Evolutionary conservation across 2,113 vertebrate species (phyloP), one percentile per base, ranked within the genome.

Genomic region (Heterotis niloticus): DNA sequence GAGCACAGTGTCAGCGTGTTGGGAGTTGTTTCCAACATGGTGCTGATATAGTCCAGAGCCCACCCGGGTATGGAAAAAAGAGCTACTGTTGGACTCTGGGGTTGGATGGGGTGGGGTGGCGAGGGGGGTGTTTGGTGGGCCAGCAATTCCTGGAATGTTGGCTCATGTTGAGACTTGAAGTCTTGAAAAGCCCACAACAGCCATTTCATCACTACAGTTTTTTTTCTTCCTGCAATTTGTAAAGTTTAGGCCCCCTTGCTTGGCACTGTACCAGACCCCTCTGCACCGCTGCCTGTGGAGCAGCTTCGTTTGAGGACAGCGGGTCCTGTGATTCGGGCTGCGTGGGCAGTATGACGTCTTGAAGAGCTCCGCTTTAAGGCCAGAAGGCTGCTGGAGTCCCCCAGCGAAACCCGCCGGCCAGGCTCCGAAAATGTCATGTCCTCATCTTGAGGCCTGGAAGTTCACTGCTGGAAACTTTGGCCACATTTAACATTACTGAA

Each of bases 101-200:
- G 60, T 17, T 4, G 60, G 60, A 56, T 28, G 66, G 77, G 44
- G 68, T 24, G 24, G 78, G 71, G 75, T 60, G 68, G 67, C 66
- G 66, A 29, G 78, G 26, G 69, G 81, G 75, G 80, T 67, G 70
- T 54, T 10, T 77, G 84, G 90, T 90, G 90, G 91, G 89, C 75
- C 85, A 86, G 86, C 87, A 88, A 92, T 92, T 90, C 83, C 75
- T 86, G 87, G 91, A 92, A 92, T 92, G 88, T 85, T 80, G 81
- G 84, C 86, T 90, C 89, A 79, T 89, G 91, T 90, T 89, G 89
- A 85, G 91, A 91, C 91, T 90, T 76, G 90, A 91, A 86, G 85
- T 89, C 83, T 80, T 87, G 84, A 89, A 90, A 89, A 88, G 84
- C 86, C 74, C 78, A 81, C 68, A 67, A 59, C 80, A 81, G 20